A percentile compares a stretch with the other conserved stretches of the same genome.
Evolutionary conservation across 2,113 vertebrate genomes (phyloP).

Genomic region (Aspidoscelis tigris): DNA sequence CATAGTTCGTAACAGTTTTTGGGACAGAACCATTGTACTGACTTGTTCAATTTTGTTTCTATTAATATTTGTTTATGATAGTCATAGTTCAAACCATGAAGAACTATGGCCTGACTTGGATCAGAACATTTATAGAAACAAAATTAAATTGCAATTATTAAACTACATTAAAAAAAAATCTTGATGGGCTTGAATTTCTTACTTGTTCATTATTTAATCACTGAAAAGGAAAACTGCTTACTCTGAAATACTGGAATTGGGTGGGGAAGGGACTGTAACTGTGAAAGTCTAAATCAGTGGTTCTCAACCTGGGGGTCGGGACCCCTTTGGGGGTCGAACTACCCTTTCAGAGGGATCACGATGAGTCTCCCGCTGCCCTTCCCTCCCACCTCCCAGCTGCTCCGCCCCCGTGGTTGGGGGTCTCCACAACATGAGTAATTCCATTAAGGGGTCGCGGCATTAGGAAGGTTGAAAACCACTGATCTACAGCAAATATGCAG

Average conservation of each 20-base stretch:
- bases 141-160: slow-evolving; percentile 62
- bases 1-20: slow-evolving; percentile 36
- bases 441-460: too few species aligned
- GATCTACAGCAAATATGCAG: too few species aligned
- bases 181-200: slow-evolving; percentile 42
- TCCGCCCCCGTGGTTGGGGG: too few species aligned
- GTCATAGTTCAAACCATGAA: slow-evolving; percentile 75
- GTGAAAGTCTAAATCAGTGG: background rate
- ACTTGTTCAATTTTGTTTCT: slow-evolving; percentile 66
- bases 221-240: background rate
- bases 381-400: too few species aligned
- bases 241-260: slow-evolving; percentile 3
- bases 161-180: slow-evolving; percentile 42
- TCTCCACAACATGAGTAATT: too few species aligned
- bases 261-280: background rate
- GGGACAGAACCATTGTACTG: slow-evolving; percentile 14
- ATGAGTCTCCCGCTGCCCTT: too few species aligned
- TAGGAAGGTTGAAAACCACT: background rate
- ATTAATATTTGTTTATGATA: slow-evolving; percentile 76
- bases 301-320: too few species aligned
- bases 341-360: too few species aligned
- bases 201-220: background rate
- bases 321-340: too few species aligned
- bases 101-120: slow-evolving; percentile 73
- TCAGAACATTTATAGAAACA: slow-evolving; percentile 69